Evolutionary conservation across 1,140 invertebrate species (phyloP).

Genomic region (Mamestra configurata): DNA sequence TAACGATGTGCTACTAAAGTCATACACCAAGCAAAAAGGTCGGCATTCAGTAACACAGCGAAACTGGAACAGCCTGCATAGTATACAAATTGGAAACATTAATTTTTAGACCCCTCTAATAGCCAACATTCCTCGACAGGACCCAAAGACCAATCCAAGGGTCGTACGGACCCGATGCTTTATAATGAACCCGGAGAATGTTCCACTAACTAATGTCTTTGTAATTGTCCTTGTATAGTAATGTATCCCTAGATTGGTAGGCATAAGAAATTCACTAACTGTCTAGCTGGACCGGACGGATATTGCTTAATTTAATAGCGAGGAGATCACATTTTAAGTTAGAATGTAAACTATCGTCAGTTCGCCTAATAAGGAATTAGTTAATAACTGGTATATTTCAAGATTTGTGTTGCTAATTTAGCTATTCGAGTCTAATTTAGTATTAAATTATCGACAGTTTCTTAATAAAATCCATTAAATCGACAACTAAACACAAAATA

Average conservation of each 20-base stretch:
- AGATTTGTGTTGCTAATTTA: not conserved
- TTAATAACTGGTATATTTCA: not conserved
- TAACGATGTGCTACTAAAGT: not conserved
- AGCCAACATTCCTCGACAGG: conserved; percentile 69
- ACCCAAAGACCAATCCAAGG: conserved; percentile 60
- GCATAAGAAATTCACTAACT: conserved; percentile 39
- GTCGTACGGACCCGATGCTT: conserved; percentile 64
- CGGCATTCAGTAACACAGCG: not conserved
- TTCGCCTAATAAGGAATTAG: not conserved
- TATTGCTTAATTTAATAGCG: conserved; percentile 31
- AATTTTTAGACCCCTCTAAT: conserved; percentile 74
- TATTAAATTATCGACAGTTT: not conserved
- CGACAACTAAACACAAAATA: not conserved
- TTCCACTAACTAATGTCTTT: conserved; percentile 65
- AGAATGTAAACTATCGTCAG: conserved; percentile 5
- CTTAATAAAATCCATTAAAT: not conserved
- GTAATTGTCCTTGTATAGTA: conserved; percentile 57
- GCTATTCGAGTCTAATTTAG: not conserved
- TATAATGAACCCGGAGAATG: conserved; percentile 70
- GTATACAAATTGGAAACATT: conserved; percentile 56
- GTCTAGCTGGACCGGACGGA: not conserved
- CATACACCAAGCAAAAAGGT: conserved; percentile 3
- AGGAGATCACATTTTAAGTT: not conserved
- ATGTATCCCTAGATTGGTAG: conserved; percentile 33
- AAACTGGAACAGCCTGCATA: conserved; percentile 13